These are phyloP conservation scores for Tetramorium simillimum DNA, from an alignment of 1,140 invertebrate genomes.

Conservation along the genomic window DNA sequence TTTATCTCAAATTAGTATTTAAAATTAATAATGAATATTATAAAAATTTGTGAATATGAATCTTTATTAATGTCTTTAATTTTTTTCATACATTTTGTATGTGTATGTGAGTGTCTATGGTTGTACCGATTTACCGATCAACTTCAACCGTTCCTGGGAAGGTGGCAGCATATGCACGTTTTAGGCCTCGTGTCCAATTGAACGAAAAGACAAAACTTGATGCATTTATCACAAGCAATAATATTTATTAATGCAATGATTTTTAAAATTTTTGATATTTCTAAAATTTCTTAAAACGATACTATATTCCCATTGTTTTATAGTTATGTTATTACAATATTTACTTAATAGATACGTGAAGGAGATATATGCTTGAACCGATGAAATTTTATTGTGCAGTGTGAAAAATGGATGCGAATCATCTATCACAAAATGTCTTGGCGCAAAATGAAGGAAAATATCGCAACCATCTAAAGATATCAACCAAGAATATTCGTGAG, in stretches of 20 bases:
- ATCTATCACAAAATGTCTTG: slow-evolving; percentile 16
- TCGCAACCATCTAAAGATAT: neutral
- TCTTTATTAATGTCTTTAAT: neutral
- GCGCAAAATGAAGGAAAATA: neutral
- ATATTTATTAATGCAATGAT: neutral
- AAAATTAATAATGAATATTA: neutral
- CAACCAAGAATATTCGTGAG: neutral
- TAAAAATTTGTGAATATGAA: neutral
- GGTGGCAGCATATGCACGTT: slow-evolving; percentile 13
- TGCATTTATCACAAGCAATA: neutral
- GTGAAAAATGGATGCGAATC: slow-evolving; percentile 7
- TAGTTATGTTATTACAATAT: neutral
- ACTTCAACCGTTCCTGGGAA: neutral
- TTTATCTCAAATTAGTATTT: neutral
- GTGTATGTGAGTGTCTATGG: neutral
- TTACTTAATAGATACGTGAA: neutral
- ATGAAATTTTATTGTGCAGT: slow-evolving; percentile 8
- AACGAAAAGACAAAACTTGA: neutral
- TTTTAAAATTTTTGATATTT: slow-evolving; percentile 9
- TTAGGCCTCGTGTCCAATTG: neutral
- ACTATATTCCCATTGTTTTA: neutral
- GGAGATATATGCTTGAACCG: neutral
- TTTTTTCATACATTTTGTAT: neutral
- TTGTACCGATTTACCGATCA: neutral
- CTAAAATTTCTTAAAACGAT: neutral